phyloP scores from a whole-genome alignment of 1,140 invertebrate species.

The Ceratitis capitata region DNA sequence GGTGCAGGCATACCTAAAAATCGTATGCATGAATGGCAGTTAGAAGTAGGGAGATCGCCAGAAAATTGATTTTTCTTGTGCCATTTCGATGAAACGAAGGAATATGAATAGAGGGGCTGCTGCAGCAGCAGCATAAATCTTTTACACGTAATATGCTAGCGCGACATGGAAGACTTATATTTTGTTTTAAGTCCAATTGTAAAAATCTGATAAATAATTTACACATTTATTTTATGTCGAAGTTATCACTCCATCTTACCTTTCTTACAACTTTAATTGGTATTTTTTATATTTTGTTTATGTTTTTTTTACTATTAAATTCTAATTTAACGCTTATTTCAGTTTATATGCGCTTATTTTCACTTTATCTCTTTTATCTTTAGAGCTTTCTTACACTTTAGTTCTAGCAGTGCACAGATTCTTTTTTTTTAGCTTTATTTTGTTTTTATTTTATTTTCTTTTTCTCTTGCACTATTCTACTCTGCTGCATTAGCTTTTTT shows the following conservation, averaged over 20 bases:
- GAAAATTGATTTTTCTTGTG: constrained; percentile 30
- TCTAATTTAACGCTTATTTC: background rate
- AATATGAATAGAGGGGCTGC: background rate
- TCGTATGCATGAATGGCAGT: background rate
- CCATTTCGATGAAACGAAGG: background rate
- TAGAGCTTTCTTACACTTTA: background rate
- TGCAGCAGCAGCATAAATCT: background rate
- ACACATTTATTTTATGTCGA: background rate
- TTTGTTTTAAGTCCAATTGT: too few species aligned
- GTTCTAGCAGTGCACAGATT: background rate
- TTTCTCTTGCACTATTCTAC: background rate
- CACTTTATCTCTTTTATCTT: background rate
- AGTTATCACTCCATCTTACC: background rate
- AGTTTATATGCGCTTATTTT: background rate
- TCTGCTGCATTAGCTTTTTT: background rate
- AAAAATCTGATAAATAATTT: background rate
- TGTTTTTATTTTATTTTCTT: too few species aligned
- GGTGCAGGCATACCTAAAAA: background rate
- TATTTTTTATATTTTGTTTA: constrained; percentile 17
- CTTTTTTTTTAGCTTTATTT: background rate
- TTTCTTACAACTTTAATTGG: background rate
- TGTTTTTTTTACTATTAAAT: background rate
- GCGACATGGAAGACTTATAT: background rate
- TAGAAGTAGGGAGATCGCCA: constrained; percentile 14
- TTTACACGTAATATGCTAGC: background rate